Conservation (phyloP, 2,888 invertebrate species). For the Epistrophella euchroma region DNA sequence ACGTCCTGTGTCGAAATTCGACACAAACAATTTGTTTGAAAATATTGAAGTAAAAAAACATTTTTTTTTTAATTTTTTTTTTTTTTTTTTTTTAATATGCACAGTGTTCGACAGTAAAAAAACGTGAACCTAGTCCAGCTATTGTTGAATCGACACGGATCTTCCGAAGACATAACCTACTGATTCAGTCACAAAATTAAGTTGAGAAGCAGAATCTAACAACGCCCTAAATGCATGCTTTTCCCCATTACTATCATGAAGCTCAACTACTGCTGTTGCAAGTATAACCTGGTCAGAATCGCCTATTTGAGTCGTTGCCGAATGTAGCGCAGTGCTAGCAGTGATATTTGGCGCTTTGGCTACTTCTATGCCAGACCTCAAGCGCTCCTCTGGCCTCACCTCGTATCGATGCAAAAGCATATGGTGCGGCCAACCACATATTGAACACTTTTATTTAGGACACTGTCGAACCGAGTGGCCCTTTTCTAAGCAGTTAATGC, state of each 20-base stretch:
- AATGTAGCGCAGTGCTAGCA: conserved; percentile 7
- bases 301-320: background rate
- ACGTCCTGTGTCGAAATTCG: no score
- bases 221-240: background rate
- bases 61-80: no score
- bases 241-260: background rate
- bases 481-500: conserved; percentile 23
- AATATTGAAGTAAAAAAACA: no score
- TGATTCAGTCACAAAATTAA: conserved; percentile 44
- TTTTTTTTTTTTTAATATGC: no score
- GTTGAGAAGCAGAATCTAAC: conserved; percentile 43
- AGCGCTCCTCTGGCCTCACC: no score
- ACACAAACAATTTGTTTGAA: no score
- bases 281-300: conserved; percentile 8
- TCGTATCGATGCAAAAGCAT: conserved; percentile 16
- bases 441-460: conserved; percentile 2
- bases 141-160: background rate
- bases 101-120: no score
- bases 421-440: conserved; percentile 23
- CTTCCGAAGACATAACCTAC: conserved; percentile 17
- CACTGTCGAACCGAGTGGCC: conserved; percentile 20
- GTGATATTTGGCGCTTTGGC: background rate
- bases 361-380: background rate
- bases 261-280: conserved; percentile 10
- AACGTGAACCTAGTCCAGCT: conserved; percentile 15